Base-by-base conservation (phyloP, 2,113 vertebrate species). In the Pholis gunnellus region DNA sequence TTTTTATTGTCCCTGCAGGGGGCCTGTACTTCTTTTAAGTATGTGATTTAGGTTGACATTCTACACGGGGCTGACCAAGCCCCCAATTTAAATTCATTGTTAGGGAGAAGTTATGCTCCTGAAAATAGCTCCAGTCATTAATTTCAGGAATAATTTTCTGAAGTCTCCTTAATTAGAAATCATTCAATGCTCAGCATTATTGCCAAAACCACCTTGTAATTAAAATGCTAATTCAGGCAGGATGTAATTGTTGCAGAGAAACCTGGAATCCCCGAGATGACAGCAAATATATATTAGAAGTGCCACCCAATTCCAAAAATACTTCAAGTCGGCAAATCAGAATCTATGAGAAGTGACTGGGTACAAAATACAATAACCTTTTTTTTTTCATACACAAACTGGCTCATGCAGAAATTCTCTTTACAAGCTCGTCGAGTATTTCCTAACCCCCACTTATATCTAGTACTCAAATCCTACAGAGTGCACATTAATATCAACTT, bases 201-300 rank as follows among this genome's bases (percentile, higher is more conserved):
- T 89, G 84, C 82, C 84, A 82, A 89, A 89, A 88, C 75, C 89
- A 83, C 72, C 54, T 80, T 89, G 84, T 90, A 91, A 94, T 93
- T 93, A 92, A 94, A 93, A 93, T 94, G 89, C 82, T 88, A 89
- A 94, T 92, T 87, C 48, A 78, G 63, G 63, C 42, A 81, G 77
- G 72, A 83, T 91, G 87, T 75, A 57, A 92, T 88, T 87, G 87
- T 92, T 89, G 80, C 75, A 84, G 72, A 84, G 54, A 82, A 83
- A 91, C 67, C 61, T 83, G 69, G 31, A 81, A 67, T 83, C 48
- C 63, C 87, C 14, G 20, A 71, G 79, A 73, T 85, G 70, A 78
- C 70, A 59, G 84, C 76, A 66, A 85, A 79, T 75, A 83, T 61
- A 44, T 74, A 72, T 78, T 85, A 76, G 79, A 59, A 46, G 13